Evolutionary conservation across 2,113 vertebrate genomes (phyloP).

Genomic region (Miniopterus natalensis): DNA sequence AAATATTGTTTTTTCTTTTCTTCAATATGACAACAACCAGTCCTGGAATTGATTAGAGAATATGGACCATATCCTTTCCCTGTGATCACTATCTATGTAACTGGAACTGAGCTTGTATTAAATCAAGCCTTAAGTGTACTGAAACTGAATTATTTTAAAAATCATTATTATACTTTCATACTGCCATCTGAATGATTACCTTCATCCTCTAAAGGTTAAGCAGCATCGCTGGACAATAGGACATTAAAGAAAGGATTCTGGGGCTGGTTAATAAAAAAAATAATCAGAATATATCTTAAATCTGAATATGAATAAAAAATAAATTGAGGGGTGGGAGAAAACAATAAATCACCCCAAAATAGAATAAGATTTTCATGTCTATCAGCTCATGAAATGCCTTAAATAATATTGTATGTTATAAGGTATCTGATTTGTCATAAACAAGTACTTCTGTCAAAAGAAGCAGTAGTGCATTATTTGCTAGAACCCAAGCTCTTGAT

Average conservation of each 20-base stretch:
- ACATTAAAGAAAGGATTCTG: not conserved
- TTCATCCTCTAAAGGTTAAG: not conserved
- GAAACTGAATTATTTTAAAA: conserved; percentile 24
- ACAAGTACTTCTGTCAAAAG: not conserved
- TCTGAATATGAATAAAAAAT: not conserved
- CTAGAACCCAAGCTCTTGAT: not conserved
- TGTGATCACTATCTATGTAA: not conserved
- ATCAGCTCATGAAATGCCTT: not conserved
- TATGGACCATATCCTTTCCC: not conserved
- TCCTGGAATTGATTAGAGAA: not conserved
- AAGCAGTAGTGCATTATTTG: not conserved
- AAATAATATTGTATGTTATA: not conserved
- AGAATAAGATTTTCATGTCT: not conserved
- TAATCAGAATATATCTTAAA: not conserved
- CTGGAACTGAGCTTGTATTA: not conserved
- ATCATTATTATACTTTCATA: not conserved
- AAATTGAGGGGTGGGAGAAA: not conserved
- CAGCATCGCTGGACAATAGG: not conserved
- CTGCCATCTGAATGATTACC: not conserved
- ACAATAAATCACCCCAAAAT: not conserved
- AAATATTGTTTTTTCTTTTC: not conserved
- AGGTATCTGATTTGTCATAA: not conserved
- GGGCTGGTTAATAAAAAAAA: not conserved
- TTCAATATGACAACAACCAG: not conserved
- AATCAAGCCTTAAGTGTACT: not conserved